A percentile compares a stretch with the other conserved stretches of the same genome.
Conservation (phyloP, 2,888 invertebrate genomes). For the Hermaeophaga mercurialis region DNA sequence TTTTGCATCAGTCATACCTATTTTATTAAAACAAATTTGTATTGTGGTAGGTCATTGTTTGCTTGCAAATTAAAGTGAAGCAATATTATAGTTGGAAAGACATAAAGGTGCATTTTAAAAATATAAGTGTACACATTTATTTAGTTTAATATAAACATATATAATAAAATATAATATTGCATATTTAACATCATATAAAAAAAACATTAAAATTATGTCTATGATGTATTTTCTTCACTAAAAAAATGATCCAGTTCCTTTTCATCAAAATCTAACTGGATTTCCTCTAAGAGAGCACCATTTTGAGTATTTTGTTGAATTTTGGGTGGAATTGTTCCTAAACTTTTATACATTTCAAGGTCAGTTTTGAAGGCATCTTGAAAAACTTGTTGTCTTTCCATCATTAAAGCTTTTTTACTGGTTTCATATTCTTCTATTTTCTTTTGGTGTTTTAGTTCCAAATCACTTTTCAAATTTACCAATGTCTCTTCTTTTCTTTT, state of each 20-base stretch:
- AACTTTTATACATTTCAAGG: conserved; percentile 66
- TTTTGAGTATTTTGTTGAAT: conserved; percentile 44
- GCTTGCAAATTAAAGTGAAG: too few relatives aligned
- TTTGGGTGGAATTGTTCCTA: conserved; percentile 62
- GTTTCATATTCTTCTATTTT: conserved; percentile 65
- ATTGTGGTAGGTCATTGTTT: too few relatives aligned
- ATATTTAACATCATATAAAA: neutral
- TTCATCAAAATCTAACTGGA: conserved; percentile 66
- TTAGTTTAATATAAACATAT: neutral
- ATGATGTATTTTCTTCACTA: conserved; percentile 48
- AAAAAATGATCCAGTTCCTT: conserved; percentile 68
- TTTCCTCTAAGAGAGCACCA: conserved; percentile 66
- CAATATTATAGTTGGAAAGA: too few relatives aligned
- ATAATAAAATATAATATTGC: neutral
- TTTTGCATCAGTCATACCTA: too few relatives aligned
- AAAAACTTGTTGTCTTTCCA: conserved; percentile 71
- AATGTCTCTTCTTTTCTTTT: conserved; percentile 67
- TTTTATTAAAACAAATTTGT: too few relatives aligned
- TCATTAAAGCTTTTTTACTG: conserved; percentile 61
- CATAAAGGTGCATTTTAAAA: too few relatives aligned
- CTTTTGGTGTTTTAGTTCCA: conserved; percentile 64
- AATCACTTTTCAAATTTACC: conserved; percentile 57
- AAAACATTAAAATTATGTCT: neutral
- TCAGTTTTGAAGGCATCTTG: conserved; percentile 73
- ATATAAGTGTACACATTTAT: too few relatives aligned